Evolutionary conservation across 2,113 vertebrate genomes (phyloP), one percentile per base, ranked within the genome.

Genomic region (Myocastor coypus): DNA sequence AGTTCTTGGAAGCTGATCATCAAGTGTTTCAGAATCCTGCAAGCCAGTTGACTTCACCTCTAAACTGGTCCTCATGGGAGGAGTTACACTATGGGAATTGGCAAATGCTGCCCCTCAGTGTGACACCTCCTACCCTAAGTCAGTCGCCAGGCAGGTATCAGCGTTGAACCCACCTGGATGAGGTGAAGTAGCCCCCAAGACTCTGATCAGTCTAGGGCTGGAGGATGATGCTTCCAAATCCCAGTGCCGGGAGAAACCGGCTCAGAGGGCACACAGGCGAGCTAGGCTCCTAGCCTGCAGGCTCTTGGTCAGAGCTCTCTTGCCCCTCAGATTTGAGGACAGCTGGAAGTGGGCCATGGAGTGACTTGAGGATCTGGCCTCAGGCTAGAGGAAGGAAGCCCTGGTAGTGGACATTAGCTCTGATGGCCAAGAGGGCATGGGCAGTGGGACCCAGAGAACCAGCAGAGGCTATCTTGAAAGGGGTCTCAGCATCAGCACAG

Each of bases 81-180:
- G 75, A 71, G 24, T 96, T 69, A 92, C n/a, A 66, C 89, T 75
- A 66, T 0, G 24, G 87, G 87, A 95, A 93, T 11, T 59, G 87
- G 84, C 96, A 87, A 55, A 84, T 22, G 59, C 89, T 86, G n/a
- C 78, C 63, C 19, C 66, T 80, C 66, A 89, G 91, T 63, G 81
- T 42, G 57, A 17, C 34, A 3, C 28, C 28, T 83, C 68, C 87
- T 59, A 8, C 12, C 73, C 77, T 9, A 9, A 91, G 85, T 78
- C 37, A 9, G 28, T 30, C n/a, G 50, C 68, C 19, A 14, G 50
- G 40, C 52, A 34, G 75, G 52, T 93, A 89, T n/a, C 50, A 37
- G 50, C 4, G 20, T 59, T 7, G 52, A 85, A 66, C 64, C 81
- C 40, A 5, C 40, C 37, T 24, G 87, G 78, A 26, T 20, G 40